These are phyloP conservation scores for Trichonephila inaurata DNA, from an alignment of 1,140 invertebrate genomes.

Conservation along the genomic window DNA sequence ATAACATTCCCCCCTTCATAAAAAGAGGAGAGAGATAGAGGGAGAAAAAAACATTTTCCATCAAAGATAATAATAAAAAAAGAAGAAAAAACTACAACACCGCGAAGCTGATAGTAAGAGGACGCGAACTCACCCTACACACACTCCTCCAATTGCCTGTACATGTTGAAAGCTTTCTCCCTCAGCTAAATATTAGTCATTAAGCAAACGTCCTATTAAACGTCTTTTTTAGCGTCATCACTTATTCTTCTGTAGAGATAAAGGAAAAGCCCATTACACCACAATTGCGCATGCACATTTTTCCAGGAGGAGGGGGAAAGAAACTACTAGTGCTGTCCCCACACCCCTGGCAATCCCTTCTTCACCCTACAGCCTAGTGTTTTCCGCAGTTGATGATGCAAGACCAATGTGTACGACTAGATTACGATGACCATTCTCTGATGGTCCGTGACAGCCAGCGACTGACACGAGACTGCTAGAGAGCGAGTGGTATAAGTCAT, in stretches of 20 bases:
- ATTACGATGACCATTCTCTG: conserved; percentile 51
- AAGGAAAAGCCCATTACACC: conserved; percentile 59
- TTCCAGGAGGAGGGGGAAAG: background rate
- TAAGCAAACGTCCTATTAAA: conserved; percentile 58
- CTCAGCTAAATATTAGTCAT: conserved; percentile 57
- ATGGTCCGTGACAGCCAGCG: conserved; percentile 48
- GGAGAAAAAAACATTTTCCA: background rate
- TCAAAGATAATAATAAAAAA: conserved; percentile 11
- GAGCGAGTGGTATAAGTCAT: background rate
- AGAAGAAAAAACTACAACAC: background rate
- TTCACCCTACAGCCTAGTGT: background rate
- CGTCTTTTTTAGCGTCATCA: conserved; percentile 48
- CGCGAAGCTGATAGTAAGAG: background rate
- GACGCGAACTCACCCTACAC: background rate
- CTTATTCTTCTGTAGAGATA: conserved; percentile 54
- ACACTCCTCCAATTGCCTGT: background rate
- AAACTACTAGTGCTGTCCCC: conserved; percentile 9
- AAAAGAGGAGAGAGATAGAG: background rate
- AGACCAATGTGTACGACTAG: conserved; percentile 51
- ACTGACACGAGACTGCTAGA: background rate
- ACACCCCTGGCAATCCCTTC: conserved; percentile 29
- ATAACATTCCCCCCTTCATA: background rate
- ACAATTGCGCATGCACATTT: conserved; percentile 1
- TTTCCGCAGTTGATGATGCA: conserved; percentile 57
- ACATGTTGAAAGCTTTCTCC: background rate